Evolutionary conservation across 2,797 vertebrate genomes (phyloP).

Genomic region (Pelochelys cantorii): DNA sequence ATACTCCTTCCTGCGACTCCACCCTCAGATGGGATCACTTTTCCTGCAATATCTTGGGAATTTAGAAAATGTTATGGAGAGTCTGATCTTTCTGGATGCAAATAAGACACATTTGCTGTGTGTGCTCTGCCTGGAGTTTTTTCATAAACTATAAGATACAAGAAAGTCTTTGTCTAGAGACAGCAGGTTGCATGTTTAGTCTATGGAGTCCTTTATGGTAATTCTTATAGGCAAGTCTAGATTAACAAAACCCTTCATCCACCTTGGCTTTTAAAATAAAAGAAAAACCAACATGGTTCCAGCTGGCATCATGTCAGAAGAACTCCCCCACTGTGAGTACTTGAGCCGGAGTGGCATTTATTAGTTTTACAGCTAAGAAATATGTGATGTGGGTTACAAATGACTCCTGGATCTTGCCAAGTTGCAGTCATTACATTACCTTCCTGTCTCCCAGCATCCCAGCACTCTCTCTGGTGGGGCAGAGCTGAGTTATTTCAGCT

Average conservation of each 20-base stretch:
- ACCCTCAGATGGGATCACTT: not conserved
- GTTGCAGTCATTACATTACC: not conserved
- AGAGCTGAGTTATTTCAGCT: rapidly evolving
- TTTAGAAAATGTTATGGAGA: not conserved
- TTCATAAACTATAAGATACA: not conserved
- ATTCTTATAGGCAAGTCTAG: not conserved
- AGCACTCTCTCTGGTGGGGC: not conserved
- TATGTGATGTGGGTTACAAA: not conserved
- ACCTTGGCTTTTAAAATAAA: not conserved
- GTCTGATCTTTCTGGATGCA: not conserved
- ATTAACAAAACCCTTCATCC: not conserved
- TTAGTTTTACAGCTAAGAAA: not conserved
- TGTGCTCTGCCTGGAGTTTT: not conserved
- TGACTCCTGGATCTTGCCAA: rapidly evolving
- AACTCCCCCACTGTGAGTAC: not conserved
- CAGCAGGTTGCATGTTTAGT: not conserved
- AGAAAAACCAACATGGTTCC: not conserved
- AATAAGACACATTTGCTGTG: not conserved
- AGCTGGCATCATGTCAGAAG: not conserved
- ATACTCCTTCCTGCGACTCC: not conserved
- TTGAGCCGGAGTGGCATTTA: not conserved
- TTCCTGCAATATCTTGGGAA: not conserved
- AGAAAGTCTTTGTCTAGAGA: not conserved
- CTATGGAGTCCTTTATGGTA: not conserved
- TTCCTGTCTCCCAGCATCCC: not conserved